Evolutionary conservation across 2,888 invertebrate species (phyloP).

Genomic region (Lasius fuliginosus): DNA sequence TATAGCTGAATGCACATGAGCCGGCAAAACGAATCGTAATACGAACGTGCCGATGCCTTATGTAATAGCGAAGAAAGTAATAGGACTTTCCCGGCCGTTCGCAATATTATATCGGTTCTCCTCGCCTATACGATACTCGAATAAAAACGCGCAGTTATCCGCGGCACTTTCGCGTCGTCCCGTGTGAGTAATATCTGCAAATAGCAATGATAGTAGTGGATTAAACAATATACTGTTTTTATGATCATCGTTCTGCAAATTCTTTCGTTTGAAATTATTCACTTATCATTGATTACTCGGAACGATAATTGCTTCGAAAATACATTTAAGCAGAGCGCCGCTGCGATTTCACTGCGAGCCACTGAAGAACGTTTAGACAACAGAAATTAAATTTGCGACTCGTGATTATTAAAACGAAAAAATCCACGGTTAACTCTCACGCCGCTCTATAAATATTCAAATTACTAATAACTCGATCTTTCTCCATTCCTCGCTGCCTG

Average conservation of each 20-base stretch:
- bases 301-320: conserved; percentile 4
- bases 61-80: conserved; percentile 62
- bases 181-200: conserved; percentile 34
- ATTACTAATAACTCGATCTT: conserved; percentile 58
- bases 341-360: background rate
- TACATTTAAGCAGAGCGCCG: conserved; percentile 28
- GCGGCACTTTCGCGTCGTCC: background rate
- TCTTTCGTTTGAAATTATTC: conserved; percentile 29
- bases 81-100: conserved; percentile 60
- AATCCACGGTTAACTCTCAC: conserved; percentile 60
- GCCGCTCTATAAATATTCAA: conserved; percentile 72
- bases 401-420: conserved; percentile 67
- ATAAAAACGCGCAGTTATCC: conserved; percentile 34
- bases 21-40: conserved; percentile 61
- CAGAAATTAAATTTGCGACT: conserved; percentile 43
- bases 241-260: background rate
- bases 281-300: conserved; percentile 17
- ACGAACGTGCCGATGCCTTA: conserved; percentile 63
- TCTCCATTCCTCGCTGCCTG: conserved; percentile 14
- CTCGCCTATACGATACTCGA: conserved; percentile 6
- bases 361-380: conserved; percentile 45
- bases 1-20: conserved; percentile 44
- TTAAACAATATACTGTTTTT: conserved; percentile 13
- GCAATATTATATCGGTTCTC: conserved; percentile 61
- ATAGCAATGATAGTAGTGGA: background rate